These are phyloP conservation scores for Lepisosteus oculatus DNA, from an alignment of 2,113 vertebrate species.

Conservation along the genomic window DNA sequence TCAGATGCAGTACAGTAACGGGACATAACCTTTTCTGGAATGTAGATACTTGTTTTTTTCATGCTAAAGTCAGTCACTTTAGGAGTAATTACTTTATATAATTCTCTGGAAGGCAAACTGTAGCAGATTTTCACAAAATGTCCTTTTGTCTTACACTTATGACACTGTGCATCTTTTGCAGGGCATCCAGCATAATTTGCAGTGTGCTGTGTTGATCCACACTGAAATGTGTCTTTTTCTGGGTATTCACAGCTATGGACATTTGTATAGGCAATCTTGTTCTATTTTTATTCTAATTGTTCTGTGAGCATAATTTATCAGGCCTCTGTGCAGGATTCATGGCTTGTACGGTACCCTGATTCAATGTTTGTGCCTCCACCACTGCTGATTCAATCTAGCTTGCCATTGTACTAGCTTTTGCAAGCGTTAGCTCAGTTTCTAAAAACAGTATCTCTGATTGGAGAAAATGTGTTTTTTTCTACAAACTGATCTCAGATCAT, in stretches of 20 bases:
- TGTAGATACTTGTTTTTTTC: not conserved
- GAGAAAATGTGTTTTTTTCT: not conserved
- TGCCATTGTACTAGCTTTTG: not conserved
- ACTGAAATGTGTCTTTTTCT: not conserved
- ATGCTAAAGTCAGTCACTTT: not conserved
- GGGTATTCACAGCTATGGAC: not conserved
- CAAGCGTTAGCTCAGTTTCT: not conserved
- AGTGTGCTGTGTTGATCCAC: not conserved
- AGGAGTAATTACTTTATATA: not conserved
- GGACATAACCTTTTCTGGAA: not conserved
- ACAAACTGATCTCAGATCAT: not conserved
- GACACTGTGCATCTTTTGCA: not conserved
- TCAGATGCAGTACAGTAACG: not conserved
- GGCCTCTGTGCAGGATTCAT: not conserved
- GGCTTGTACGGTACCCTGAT: not conserved
- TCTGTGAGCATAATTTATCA: not conserved
- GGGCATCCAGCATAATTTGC: not conserved
- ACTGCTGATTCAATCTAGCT: not conserved
- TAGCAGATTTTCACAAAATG: not conserved
- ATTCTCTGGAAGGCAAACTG: not conserved
- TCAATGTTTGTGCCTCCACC: not conserved
- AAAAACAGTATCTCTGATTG: not conserved
- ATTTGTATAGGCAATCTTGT: not conserved
- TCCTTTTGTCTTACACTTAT: not conserved
- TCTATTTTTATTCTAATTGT: not conserved